Evolutionary conservation across 2,888 invertebrate species (phyloP).

Genomic region (Ditylenchus weischeri): DNA sequence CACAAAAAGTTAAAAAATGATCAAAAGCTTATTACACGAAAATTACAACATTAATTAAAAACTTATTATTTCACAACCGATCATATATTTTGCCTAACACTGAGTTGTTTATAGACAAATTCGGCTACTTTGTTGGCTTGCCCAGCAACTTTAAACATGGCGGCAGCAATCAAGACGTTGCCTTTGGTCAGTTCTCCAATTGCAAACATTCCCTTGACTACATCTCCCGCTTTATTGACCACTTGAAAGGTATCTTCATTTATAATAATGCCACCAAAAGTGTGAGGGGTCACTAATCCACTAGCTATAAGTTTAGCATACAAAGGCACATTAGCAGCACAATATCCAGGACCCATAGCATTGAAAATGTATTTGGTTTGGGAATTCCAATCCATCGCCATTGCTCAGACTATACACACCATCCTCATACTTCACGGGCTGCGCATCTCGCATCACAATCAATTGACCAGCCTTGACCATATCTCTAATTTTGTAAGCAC

Average conservation of each 20-base stretch:
- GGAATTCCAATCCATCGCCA: not conserved
- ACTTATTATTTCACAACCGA: too few species aligned
- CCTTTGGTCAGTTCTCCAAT: slow-evolving; percentile 2
- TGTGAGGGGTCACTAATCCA: not conserved
- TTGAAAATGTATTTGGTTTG: not conserved
- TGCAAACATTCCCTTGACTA: not conserved
- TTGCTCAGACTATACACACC: too few species aligned
- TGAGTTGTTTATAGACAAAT: not conserved
- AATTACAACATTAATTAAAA: too few species aligned
- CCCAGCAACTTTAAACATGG: not conserved
- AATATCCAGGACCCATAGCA: not conserved
- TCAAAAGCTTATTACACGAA: too few species aligned
- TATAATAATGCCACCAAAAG: not conserved
- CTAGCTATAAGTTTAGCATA: not conserved
- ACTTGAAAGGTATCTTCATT: not conserved
- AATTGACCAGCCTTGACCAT: not conserved
- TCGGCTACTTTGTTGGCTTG: not conserved
- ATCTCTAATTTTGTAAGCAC: not conserved
- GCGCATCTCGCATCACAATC: not conserved
- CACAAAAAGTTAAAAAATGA: too few species aligned
- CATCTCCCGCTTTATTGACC: not conserved
- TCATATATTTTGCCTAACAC: too few species aligned
- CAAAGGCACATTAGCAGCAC: not conserved
- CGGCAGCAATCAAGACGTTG: not conserved
- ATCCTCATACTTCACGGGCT: not conserved